Base-by-base conservation (phyloP, 2,888 invertebrate genomes). In the Coelopa pilipes region DNA sequence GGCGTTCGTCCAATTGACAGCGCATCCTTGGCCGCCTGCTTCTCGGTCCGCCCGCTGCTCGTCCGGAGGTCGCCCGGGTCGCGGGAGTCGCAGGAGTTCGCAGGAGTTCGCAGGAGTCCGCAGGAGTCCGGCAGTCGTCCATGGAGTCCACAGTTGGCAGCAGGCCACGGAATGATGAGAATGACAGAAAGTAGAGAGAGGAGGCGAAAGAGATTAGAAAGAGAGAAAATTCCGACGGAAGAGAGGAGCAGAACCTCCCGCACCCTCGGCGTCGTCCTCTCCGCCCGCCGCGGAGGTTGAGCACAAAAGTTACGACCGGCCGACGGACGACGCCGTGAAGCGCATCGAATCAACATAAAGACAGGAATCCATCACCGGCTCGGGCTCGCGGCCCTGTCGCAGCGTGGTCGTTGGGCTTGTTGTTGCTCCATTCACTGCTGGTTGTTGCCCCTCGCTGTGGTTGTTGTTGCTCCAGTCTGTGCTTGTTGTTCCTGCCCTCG, bases 41-140 rank as follows among this genome's bases (percentile, higher is more conserved):
- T 90, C 82, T 90, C 90, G 10, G 92, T 92, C 78, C 93, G 89
- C 47, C 92, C 92, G 84, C 93, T 75, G 55, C 5, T 17, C 45
- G n/a, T n/a, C n/a, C n/a, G n/a, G n/a, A 65, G 10, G 62, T n/a
- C n/a, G n/a, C n/a, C n/a, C n/a, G 10, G 47, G 50, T 57, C 13
- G 12, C 21, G 15, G 65, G 47, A 19, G 15, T 19, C 17, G 49
- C 17, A n/a, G 49, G 19, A 66, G 12, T 17, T 17, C 17, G 46
- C 34, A 63, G n/a, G 17, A 15, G 34, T 2, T n/a, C 46, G n/a
- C 63, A 45, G 19, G 1, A 63, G 19, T 63, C 12, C 59, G 45
- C n/a, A n/a, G 19, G 17, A 65, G 10, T 45, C 45, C 46, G 47
- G 1, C 3, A 63, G 34, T 11, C 46, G 17, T 13, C 11, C 7